Conservation (phyloP, 1,140 invertebrate species). For the Diorhabda carinulata region DNA sequence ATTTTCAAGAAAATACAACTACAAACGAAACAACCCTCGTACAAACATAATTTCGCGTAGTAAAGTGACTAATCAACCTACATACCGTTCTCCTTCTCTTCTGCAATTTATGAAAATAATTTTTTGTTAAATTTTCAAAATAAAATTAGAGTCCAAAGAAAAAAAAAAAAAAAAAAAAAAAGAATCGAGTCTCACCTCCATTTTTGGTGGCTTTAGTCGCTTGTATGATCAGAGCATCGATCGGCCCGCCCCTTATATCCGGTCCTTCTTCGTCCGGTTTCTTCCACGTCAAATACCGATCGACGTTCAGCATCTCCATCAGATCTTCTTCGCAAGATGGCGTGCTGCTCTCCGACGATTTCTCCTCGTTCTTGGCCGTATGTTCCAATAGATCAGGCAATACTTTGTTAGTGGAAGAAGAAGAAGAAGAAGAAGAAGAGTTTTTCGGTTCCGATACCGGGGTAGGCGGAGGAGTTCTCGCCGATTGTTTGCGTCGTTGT, state of each 20-base stretch:
- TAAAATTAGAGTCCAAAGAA: background rate
- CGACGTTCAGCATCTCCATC: slow-evolving; percentile 78
- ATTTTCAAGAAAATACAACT: no score
- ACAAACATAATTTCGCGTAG: no score
- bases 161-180: background rate
- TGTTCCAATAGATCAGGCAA: slow-evolving; percentile 45
- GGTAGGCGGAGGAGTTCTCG: slow-evolving; percentile 36
- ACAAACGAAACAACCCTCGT: no score
- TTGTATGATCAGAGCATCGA: slow-evolving; percentile 88
- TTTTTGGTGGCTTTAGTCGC: slow-evolving; percentile 89
- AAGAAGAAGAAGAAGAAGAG: slow-evolving; percentile 45
- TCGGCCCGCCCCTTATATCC: slow-evolving; percentile 83
- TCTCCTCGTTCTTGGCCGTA: slow-evolving; percentile 32
- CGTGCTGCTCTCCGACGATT: slow-evolving; percentile 30
- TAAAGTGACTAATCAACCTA: slow-evolving; percentile 5
- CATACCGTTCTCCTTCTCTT: slow-evolving; percentile 36
- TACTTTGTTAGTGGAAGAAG: slow-evolving; percentile 31
- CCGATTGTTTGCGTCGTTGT: slow-evolving; percentile 66
- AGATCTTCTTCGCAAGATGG: slow-evolving; percentile 47
- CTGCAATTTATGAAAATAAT: slow-evolving; percentile 28
- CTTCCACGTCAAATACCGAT: slow-evolving; percentile 71
- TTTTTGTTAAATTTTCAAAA: slow-evolving; percentile 4
- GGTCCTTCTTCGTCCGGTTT: slow-evolving; percentile 78
- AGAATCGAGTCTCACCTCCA: slow-evolving; percentile 48
- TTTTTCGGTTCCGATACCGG: slow-evolving; percentile 43